A percentile compares a stretch with the other conserved stretches of the same genome.
These are phyloP conservation scores for Montipora sp. DNA, from an alignment of 64 coral and sea anemone species.

Conservation along the genomic window DNA sequence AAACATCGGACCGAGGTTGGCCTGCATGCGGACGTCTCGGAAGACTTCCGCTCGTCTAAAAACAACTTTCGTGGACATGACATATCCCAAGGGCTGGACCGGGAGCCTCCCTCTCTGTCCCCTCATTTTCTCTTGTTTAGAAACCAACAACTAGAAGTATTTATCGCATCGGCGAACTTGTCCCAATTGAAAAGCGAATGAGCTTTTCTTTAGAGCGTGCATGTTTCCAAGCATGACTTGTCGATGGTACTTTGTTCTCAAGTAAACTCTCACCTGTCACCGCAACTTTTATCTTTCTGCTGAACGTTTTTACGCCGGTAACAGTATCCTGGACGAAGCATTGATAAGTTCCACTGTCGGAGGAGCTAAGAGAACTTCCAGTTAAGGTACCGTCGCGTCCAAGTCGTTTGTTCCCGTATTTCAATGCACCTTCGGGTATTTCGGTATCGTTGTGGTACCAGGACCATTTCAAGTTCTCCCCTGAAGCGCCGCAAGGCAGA, in stretches of 20 bases:
- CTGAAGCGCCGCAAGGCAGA: constrained; percentile 7
- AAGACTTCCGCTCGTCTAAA: too few species aligned
- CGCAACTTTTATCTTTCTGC: constrained; percentile 45
- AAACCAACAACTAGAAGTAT: too few species aligned
- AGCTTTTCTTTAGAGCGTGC: background rate
- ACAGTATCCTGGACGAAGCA: constrained; percentile 46
- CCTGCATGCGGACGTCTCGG: too few species aligned
- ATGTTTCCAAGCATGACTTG: too few species aligned
- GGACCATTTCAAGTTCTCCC: constrained; percentile 22
- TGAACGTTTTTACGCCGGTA: constrained; percentile 9
- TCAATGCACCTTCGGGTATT: background rate
- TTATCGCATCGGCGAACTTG: too few species aligned
- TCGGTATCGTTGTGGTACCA: constrained; percentile 2
- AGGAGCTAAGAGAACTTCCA: background rate
- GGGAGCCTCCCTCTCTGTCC: too few species aligned
- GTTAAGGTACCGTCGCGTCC: background rate
- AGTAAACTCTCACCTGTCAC: constrained; percentile 34
- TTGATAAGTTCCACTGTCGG: constrained; percentile 46
- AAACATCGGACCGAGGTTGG: too few species aligned
- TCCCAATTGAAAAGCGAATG: background rate
- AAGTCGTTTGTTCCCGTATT: background rate
- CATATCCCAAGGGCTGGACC: too few species aligned
- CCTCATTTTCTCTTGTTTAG: too few species aligned
- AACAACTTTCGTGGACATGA: too few species aligned
- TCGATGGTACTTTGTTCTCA: too few species aligned